Conservation (phyloP, 2,113 vertebrate species). For the Apteryx mantelli region DNA sequence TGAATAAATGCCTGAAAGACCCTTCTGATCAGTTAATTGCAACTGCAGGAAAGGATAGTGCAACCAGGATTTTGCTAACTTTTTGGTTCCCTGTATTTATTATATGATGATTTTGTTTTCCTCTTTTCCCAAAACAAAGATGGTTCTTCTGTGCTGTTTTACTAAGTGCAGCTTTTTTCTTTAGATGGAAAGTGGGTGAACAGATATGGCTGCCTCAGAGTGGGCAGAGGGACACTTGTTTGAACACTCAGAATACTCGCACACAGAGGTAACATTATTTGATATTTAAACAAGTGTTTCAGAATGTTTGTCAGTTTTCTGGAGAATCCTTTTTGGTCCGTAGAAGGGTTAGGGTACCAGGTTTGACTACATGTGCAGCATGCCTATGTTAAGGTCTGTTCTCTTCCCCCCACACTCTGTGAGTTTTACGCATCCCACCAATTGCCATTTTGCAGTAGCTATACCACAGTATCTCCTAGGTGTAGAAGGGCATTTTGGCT, state of each 20-base stretch:
- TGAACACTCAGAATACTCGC: rapidly evolving
- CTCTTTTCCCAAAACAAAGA: too few species aligned
- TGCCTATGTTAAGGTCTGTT: rapidly evolving
- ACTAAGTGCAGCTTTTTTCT: too few species aligned
- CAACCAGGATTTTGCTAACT: too few species aligned
- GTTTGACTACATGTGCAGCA: rapidly evolving
- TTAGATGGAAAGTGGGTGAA: too few species aligned
- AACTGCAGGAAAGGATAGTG: not conserved
- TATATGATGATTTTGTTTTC: too few species aligned
- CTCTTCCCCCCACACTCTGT: not conserved
- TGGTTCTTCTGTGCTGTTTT: too few species aligned
- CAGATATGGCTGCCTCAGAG: not conserved
- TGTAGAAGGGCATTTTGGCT: not conserved
- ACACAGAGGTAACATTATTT: too few species aligned
- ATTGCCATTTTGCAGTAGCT: rapidly evolving
- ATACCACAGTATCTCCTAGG: not conserved
- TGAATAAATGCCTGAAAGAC: not conserved
- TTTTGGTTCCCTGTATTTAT: too few species aligned
- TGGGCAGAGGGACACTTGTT: not conserved
- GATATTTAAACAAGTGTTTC: not conserved
- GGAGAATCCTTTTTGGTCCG: not conserved
- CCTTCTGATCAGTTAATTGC: not conserved
- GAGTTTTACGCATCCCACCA: rapidly evolving
- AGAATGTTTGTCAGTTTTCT: not conserved
- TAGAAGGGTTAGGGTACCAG: not conserved